These are phyloP conservation scores for Amazonetta brasiliensis DNA, from an alignment of 2,797 vertebrate species.

Conservation along the genomic window DNA sequence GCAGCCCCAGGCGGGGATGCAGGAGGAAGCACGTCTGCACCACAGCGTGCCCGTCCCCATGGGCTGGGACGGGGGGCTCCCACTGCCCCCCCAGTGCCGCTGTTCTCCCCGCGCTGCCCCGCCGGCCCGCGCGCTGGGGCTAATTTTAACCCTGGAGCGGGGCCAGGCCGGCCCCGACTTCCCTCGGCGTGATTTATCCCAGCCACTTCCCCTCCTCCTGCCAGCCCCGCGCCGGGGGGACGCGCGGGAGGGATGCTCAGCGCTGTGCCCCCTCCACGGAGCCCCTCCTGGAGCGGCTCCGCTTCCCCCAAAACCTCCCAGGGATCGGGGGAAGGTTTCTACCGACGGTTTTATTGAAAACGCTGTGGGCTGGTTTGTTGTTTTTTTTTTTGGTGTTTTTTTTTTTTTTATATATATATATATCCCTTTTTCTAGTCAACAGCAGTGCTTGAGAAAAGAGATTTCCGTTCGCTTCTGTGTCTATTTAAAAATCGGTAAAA, in stretches of 20 bases:
- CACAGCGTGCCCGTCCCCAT: accelerated
- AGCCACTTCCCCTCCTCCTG: conserved; percentile 44
- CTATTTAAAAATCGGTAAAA: conserved; percentile 69
- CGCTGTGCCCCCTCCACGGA: background rate
- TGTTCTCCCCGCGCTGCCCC: conserved; percentile 19
- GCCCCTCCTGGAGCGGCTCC: background rate
- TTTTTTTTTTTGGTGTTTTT: background rate
- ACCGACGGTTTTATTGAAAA: conserved; percentile 62
- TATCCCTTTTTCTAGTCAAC: conserved; percentile 21
- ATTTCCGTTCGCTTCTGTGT: background rate
- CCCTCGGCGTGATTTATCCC: conserved; percentile 48
- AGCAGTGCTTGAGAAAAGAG: conserved; percentile 13
- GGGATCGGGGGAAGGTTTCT: conserved; percentile 25
- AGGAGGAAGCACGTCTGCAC: background rate
- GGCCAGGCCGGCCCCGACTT: conserved; percentile 39
- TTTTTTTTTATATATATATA: background rate
- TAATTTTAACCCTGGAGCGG: conserved; percentile 62
- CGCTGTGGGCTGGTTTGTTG: background rate
- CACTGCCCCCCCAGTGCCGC: background rate
- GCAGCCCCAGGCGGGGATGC: background rate
- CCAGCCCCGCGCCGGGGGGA: background rate
- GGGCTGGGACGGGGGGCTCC: background rate
- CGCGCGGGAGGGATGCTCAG: background rate
- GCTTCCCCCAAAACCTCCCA: conserved; percentile 38
- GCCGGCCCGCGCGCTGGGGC: background rate